These are phyloP conservation scores for Andrena hattorfiana DNA, from an alignment of 2,888 invertebrate genomes.

Conservation along the genomic window DNA sequence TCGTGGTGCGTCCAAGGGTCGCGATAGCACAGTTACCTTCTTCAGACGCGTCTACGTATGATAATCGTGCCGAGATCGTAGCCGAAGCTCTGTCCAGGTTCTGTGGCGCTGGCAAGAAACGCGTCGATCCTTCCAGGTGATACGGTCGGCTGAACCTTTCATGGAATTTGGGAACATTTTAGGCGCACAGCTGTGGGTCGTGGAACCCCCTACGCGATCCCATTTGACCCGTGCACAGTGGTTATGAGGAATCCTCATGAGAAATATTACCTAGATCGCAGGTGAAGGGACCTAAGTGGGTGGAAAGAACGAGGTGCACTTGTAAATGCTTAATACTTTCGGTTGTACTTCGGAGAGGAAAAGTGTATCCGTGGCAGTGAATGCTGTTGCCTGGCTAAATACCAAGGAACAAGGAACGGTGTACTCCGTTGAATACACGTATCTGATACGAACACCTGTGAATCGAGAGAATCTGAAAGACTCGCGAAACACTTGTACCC, in stretches of 20 bases:
- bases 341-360: not conserved
- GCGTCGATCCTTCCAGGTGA: not conserved
- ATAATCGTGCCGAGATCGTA: conserved; percentile 19
- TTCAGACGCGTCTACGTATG: conserved; percentile 6
- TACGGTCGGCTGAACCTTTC: not conserved
- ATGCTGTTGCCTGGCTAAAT: conserved; percentile 9
- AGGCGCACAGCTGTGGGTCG: not conserved
- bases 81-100: conserved; percentile 2
- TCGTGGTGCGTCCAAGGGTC: conserved; percentile 60
- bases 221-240: not conserved
- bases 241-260: not conserved
- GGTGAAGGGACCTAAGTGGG: conserved; percentile 6
- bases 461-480: conserved; percentile 33
- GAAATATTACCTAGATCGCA: not conserved
- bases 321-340: not conserved
- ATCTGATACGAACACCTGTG: conserved; percentile 57
- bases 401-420: not conserved
- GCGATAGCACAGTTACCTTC: conserved; percentile 58
- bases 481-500: conserved; percentile 1
- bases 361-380: conserved; percentile 53
- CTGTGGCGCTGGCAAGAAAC: not conserved
- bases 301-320: conserved; percentile 2
- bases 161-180: conserved; percentile 7
- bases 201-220: not conserved
- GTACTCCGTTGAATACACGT: conserved; percentile 13